Evolutionary conservation across 2,797 vertebrate genomes (phyloP), one percentile per base, ranked within the genome.

Genomic region (Dromococcyx pavoninus): DNA sequence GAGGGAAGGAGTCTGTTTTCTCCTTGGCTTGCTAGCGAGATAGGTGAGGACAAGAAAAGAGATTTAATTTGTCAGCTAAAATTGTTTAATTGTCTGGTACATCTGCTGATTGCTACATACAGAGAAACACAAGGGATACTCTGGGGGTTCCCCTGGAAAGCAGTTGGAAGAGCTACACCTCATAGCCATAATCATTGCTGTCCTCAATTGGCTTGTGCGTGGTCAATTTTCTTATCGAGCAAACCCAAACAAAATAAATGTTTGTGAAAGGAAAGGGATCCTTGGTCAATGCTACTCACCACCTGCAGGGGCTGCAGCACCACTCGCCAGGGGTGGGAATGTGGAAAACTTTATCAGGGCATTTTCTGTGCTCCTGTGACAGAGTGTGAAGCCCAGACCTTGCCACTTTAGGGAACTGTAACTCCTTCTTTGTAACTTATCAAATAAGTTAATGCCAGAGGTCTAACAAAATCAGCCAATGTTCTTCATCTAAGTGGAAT

Each of bases 61-160:
- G 35, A 75, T 69, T 75, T 74, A 50, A 66, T 72, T 66, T 77
- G 51, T 87, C 72, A 66, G 64, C 78, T 69, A 75, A 83, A 86
- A 72, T 43, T 48, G 44, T 74, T 88, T 46, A n/a, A 14, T 82
- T 73, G 71, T n/a, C 37, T 33, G 28, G 48, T n/a, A 87, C 18
- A 35, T 65, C 51, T 73, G 54, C 43, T 27, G 41, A 56, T 7
- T 74, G 24, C 78, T 70, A 72, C 5, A 8, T 51, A 33, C 0
- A 2, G 87, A 87, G 75, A 86, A 89, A 87, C 0, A 3, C 48
- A 53, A 60, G 25, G 61, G 39, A 74, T 70, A 33, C 9, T 39
- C 48, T 3, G 3, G 61, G 44, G 10, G 3, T 33, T 88, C 25
- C 17, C 30, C 11, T n/a, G 57, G 60, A 62, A 89, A 88, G 28